These are phyloP conservation scores for Drosophila anomelani DNA, from an alignment of 2,888 invertebrate genomes.

Conservation along the genomic window DNA sequence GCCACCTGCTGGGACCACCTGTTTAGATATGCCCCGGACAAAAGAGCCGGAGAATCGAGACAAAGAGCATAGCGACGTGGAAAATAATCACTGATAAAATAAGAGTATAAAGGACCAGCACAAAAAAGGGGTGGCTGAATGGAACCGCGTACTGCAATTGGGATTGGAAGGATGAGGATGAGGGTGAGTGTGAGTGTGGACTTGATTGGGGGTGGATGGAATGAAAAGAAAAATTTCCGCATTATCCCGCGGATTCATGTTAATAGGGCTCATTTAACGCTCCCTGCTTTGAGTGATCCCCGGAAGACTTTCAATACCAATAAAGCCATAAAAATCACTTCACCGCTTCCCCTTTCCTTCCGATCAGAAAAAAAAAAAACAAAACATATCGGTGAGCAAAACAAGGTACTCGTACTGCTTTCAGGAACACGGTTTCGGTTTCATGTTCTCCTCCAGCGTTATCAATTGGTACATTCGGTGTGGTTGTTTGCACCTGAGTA, in stretches of 20 bases:
- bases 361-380: background rate
- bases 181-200: background rate
- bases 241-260: constrained; percentile 53
- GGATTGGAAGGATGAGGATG: constrained; percentile 1
- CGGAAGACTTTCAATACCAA: constrained; percentile 24
- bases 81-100: constrained; percentile 79
- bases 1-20: constrained; percentile 79
- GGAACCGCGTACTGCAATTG: background rate
- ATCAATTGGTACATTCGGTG: constrained; percentile 61
- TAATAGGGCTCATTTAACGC: constrained; percentile 76
- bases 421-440: constrained; percentile 38
- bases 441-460: constrained; percentile 57
- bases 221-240: constrained; percentile 45
- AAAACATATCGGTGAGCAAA: constrained; percentile 23
- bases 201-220: constrained; percentile 16
- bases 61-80: constrained; percentile 75
- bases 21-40: constrained; percentile 72
- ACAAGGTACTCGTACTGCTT: constrained; percentile 16
- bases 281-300: constrained; percentile 15
- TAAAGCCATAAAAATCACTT: constrained; percentile 37
- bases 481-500: constrained; percentile 27
- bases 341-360: background rate
- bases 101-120: constrained; percentile 67
- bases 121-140: constrained; percentile 45
- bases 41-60: constrained; percentile 48